These are phyloP conservation scores for Drosophila hamatofila DNA, from an alignment of 2,888 invertebrate species.

Conservation along the genomic window DNA sequence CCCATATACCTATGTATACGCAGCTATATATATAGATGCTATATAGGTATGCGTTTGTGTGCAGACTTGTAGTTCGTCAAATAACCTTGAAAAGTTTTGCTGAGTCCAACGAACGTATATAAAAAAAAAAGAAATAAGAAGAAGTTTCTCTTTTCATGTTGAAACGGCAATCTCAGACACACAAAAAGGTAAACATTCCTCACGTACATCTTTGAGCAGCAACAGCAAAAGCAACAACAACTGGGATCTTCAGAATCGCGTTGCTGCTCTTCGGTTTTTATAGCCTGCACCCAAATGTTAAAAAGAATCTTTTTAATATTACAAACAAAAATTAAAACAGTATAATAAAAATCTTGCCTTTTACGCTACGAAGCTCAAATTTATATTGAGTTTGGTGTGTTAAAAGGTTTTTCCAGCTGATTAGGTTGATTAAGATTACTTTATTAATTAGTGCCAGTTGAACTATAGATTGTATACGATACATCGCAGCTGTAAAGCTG, in stretches of 20 bases:
- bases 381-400: background rate
- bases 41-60: background rate
- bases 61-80: slow-evolving; percentile 42
- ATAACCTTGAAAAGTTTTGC: slow-evolving; percentile 71
- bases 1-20: background rate
- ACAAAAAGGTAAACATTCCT: slow-evolving; percentile 62
- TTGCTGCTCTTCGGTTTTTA: slow-evolving; percentile 9
- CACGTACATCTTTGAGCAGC: slow-evolving; percentile 56
- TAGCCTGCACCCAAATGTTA: background rate
- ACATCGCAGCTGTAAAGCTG: no score
- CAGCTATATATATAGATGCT: background rate
- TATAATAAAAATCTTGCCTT: background rate
- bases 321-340: background rate
- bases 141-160: slow-evolving; percentile 58
- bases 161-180: slow-evolving; percentile 61
- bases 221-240: slow-evolving; percentile 22
- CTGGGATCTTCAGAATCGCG: slow-evolving; percentile 12
- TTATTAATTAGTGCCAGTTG: no score
- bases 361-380: no score
- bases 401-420: no score
- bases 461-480: no score
- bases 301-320: background rate
- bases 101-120: slow-evolving; percentile 74
- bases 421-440: no score
- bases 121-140: slow-evolving; percentile 39